Evolutionary conservation across 2,888 invertebrate genomes (phyloP), one percentile per base, ranked within the genome.

Genomic region (Operophtera brumata): DNA sequence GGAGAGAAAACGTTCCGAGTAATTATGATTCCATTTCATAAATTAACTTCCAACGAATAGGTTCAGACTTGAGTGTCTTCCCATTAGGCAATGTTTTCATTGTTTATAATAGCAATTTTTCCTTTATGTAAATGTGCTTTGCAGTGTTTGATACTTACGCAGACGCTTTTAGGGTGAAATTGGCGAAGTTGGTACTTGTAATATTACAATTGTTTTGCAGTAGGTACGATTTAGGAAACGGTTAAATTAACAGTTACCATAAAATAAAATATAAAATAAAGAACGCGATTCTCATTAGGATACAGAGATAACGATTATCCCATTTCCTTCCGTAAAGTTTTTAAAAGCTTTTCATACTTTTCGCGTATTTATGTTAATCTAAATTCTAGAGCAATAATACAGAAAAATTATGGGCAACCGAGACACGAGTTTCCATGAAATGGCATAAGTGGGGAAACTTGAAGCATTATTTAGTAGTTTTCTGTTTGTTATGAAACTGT

Each of bases 271-370:
- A 20, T 20, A 20, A 20, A 20, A 62, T 67, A 67, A 67, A 46
- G 20, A 67, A 66, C 60, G 61, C 58, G 63, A 70, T 66, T 64
- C 64, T 71, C 63, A 65, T 60, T 65, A 66, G 61, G 64, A 72
- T 70, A 72, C 61, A 69, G 64, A 66, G 69, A 73, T 64, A 64
- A 61, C 67, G 70, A 76, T 75, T 71, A 72, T 71, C 63, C 65
- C 65, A 70, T 70, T 75, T 68, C 60, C 64, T 64, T 59, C 66
- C 66, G 67, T 78, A 75, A 76, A 73, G 69, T 75, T 73, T 72
- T 75, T 74, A 74, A 80, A 78, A 80, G 80, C 77, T 78, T 78
- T 76, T 73, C 63, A 64, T 71, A 65, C 71, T 76, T 73, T 77
- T 69, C 67, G 67, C 70, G 71, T 77, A 75, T 77, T 78, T 76